Evolutionary conservation across 2,888 invertebrate genomes (phyloP).

Genomic region (Ochropleura plecta): DNA sequence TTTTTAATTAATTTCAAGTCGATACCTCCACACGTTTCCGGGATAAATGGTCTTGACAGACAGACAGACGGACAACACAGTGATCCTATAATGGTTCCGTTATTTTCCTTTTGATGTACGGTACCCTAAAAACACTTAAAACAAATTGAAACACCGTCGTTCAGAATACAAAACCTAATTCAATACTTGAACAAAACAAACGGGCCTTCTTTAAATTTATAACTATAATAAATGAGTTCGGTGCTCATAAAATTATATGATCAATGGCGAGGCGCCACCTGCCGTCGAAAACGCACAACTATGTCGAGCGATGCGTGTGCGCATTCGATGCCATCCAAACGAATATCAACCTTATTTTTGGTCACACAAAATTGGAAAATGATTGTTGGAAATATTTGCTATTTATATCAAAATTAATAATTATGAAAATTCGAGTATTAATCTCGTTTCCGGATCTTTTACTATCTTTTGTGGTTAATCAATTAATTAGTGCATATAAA

Average conservation of each 20-base stretch:
- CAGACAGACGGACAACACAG: too few relatives aligned
- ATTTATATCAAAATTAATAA: conserved; percentile 55
- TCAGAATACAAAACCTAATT: conserved; percentile 54
- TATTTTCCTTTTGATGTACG: too few relatives aligned
- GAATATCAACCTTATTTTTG: conserved; percentile 44
- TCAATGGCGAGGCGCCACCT: conserved; percentile 82
- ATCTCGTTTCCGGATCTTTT: conserved; percentile 60
- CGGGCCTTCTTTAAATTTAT: conserved; percentile 74
- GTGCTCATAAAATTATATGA: conserved; percentile 82
- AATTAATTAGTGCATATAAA: conserved; percentile 66
- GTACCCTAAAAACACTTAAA: conserved; percentile 15
- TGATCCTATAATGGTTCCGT: too few relatives aligned
- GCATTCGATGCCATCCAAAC: conserved; percentile 30
- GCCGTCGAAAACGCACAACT: conserved; percentile 72
- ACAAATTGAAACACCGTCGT: conserved; percentile 47
- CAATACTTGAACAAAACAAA: conserved; percentile 50
- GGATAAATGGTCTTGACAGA: too few relatives aligned
- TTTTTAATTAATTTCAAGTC: too few relatives aligned
- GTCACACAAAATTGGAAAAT: neutral
- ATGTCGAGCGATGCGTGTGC: conserved; percentile 60
- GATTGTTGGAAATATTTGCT: conserved; percentile 7
- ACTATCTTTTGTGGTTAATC: conserved; percentile 63
- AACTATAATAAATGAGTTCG: conserved; percentile 74
- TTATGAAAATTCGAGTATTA: conserved; percentile 54
- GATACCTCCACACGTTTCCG: too few relatives aligned